Evolutionary conservation across 1,140 invertebrate genomes (phyloP).

Genomic region (Tetramorium alpestre): DNA sequence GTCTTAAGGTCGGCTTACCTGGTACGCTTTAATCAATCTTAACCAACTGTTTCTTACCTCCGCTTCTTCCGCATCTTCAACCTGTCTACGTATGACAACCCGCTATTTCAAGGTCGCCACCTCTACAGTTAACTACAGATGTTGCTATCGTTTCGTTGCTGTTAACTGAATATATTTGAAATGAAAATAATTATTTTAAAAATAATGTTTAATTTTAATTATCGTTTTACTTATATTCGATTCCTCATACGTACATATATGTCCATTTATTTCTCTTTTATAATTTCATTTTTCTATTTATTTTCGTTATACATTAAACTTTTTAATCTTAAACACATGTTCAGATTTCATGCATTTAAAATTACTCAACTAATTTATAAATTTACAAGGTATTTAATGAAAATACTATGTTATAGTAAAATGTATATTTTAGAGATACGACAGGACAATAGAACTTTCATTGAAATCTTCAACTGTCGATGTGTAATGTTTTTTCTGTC

Average conservation of each 20-base stretch:
- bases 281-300: neutral
- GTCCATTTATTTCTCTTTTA: neutral
- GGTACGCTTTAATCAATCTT: conserved; percentile 55
- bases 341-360: neutral
- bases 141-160: neutral
- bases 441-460: conserved; percentile 21
- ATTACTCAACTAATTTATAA: neutral
- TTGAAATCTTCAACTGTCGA: neutral
- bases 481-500: neutral
- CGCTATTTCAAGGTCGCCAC: conserved; percentile 61
- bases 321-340: neutral
- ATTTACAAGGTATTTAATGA: neutral
- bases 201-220: neutral
- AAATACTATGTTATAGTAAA: neutral
- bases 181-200: neutral
- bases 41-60: conserved; percentile 48
- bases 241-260: neutral
- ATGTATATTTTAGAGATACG: neutral
- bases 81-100: conserved; percentile 61
- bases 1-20: conserved; percentile 4
- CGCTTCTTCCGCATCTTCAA: conserved; percentile 60
- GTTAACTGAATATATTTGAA: neutral
- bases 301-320: neutral
- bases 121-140: conserved; percentile 19
- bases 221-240: neutral